Percentiles rank a stretch among this genome's conserved stretches.
Conservation (phyloP, 1,140 invertebrate species). For the Platyscapa corneri region DNA sequence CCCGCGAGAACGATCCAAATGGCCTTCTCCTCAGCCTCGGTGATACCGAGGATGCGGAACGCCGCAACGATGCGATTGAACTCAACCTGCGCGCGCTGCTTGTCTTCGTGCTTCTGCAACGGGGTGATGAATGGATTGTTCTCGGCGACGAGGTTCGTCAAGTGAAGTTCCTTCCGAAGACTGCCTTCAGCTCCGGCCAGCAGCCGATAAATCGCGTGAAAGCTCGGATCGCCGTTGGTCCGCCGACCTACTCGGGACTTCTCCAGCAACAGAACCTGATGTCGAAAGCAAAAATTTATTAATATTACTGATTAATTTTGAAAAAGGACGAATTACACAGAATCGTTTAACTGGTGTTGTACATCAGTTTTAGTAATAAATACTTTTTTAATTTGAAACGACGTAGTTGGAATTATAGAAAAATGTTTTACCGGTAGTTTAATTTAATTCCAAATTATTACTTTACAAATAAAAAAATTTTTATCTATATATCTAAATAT, state of each 20-base stretch:
- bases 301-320: background rate
- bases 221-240: constrained; percentile 83
- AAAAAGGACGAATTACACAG: no score
- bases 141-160: constrained; percentile 85
- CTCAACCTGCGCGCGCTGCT: constrained; percentile 83
- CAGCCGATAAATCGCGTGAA: constrained; percentile 89
- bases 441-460: no score
- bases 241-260: constrained; percentile 83
- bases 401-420: no score
- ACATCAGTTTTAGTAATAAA: no score
- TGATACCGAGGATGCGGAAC: constrained; percentile 83
- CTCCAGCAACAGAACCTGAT: constrained; percentile 83
- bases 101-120: constrained; percentile 87
- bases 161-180: constrained; percentile 85
- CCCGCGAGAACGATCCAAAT: constrained; percentile 92
- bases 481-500: no score
- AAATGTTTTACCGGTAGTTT: no score
- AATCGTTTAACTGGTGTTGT: no score
- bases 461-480: no score
- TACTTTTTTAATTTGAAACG: no score
- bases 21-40: constrained; percentile 85
- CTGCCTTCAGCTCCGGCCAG: constrained; percentile 86
- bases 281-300: background rate
- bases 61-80: constrained; percentile 86
- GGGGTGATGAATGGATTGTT: constrained; percentile 85